phyloP scores from a whole-genome alignment of 2,797 vertebrate genomes.

The Echiichthys vipera region DNA sequence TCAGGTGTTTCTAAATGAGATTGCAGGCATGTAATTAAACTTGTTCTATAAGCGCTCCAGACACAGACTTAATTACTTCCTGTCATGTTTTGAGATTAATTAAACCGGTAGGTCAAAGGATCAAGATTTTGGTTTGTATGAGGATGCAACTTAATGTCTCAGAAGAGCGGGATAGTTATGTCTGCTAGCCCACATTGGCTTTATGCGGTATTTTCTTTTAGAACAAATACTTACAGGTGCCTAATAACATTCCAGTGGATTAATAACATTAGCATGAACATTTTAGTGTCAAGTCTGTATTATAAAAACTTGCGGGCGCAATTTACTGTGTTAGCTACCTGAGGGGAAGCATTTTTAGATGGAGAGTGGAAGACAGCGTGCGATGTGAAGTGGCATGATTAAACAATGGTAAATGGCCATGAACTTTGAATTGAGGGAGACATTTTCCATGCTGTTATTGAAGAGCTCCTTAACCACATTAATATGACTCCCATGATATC shows the following conservation, averaged over 20 bases:
- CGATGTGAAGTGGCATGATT: constrained; percentile 73
- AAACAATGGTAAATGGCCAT: constrained; percentile 80
- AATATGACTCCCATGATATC: constrained; percentile 79
- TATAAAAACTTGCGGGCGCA: constrained; percentile 13
- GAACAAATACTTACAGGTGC: constrained; percentile 88
- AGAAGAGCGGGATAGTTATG: constrained; percentile 2
- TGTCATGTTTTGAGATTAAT: constrained; percentile 96
- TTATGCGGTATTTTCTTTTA: constrained; percentile 33
- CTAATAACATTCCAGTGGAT: constrained; percentile 85
- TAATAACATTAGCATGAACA: constrained; percentile 61
- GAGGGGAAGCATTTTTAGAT: background rate
- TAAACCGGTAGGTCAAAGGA: constrained; percentile 95
- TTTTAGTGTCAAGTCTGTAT: background rate
- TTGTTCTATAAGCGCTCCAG: constrained; percentile 89
- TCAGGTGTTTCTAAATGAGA: constrained; percentile 96
- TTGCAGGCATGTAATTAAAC: constrained; percentile 94
- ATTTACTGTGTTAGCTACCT: constrained; percentile 1
- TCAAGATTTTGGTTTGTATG: constrained; percentile 92
- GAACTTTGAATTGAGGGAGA: constrained; percentile 81
- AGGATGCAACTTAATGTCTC: constrained; percentile 76
- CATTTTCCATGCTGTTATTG: constrained; percentile 73
- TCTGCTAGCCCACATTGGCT: background rate
- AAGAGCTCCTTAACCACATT: constrained; percentile 68
- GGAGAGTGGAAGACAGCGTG: constrained; percentile 61
- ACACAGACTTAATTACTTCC: constrained; percentile 93